Base-by-base conservation (phyloP, 2,888 invertebrate genomes). In the Fragum whitleyi region DNA sequence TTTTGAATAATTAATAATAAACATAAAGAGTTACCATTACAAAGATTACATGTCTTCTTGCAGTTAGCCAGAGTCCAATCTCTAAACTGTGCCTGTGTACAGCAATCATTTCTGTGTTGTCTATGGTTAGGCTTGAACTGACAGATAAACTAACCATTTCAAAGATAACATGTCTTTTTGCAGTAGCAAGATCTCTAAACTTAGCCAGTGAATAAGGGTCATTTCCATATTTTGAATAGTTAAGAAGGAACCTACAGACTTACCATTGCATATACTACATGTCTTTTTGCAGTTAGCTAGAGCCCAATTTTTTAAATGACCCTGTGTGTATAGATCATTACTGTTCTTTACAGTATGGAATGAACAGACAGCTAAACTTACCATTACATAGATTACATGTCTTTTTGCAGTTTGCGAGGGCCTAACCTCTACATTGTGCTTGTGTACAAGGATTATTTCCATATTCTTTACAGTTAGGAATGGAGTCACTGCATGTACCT, bases 381-480 rank as follows among this genome's bases (percentile, higher is more conserved):
- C 84, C 70, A 67, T 65, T 65, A 23, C 87, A 89, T 19, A 87
- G 74, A 28, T 82, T 82, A 73, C 87, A 87, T 70, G 59, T 74
- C 36, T 76, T 81, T 28, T 78, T 68, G 65, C 89, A 87, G 83
- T 89, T 87, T 14, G 72, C 70, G 11, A 62, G 78, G 47, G 87
- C 88, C 88, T 87, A 89, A 11, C 42, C 55, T 11, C 77, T 29
- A 74, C 81, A 87, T 39, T 85, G 85, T 2, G 78, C 77, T 32
- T 82, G 83, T 16, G 72, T 70, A 68, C 89, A 89, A 1, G 86
- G 70, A 23, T 79, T 76, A 19, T 70, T 59, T 28, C 86, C 85
- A 72, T 87, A 90, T 36, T 86, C 82, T 36, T 75, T 76, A 77
- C 90, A 90, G 85, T 86, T 85, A n/a, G 86, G 74, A n/a, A 86